Percentiles rank a stretch among this genome's conserved stretches.
Evolutionary conservation across 1,140 invertebrate species (phyloP).

Genomic region (Oreohelix idahoensis): DNA sequence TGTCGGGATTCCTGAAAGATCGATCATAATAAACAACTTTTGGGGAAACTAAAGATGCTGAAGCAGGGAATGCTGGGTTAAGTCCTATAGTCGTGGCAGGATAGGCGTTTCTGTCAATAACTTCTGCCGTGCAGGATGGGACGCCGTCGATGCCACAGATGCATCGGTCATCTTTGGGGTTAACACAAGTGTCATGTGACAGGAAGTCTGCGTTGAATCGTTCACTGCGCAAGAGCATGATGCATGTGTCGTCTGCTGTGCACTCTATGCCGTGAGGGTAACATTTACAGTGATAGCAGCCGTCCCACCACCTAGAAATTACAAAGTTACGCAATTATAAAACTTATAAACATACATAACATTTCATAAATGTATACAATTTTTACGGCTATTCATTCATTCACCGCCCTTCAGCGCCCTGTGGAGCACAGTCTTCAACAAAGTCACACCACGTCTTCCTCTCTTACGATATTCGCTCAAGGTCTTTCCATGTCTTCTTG

Average conservation of each 20-base stretch:
- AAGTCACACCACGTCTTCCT: no score
- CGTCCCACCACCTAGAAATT: conserved; percentile 35
- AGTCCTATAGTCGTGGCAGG: conserved; percentile 14
- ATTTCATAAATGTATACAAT: no score
- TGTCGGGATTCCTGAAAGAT: neutral
- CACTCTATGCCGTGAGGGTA: conserved; percentile 38
- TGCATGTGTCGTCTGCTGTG: conserved; percentile 21
- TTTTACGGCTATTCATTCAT: no score
- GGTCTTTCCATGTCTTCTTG: no score
- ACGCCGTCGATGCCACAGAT: conserved; percentile 45
- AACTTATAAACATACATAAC: no score
- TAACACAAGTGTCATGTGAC: conserved; percentile 9
- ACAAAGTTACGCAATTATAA: neutral
- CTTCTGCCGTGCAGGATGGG: conserved; percentile 41
- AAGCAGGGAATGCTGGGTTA: neutral
- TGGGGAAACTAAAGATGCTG: neutral
- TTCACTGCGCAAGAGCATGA: conserved; percentile 4
- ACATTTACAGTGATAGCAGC: conserved; percentile 43
- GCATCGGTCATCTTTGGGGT: conserved; percentile 36
- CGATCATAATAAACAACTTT: neutral
- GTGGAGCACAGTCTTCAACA: no score
- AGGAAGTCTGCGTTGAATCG: neutral
- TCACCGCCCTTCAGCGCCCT: no score
- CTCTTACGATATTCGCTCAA: no score
- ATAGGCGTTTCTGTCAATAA: conserved; percentile 39